Conservation (phyloP, 2,797 vertebrate species). For the Poecilia picta region DNA sequence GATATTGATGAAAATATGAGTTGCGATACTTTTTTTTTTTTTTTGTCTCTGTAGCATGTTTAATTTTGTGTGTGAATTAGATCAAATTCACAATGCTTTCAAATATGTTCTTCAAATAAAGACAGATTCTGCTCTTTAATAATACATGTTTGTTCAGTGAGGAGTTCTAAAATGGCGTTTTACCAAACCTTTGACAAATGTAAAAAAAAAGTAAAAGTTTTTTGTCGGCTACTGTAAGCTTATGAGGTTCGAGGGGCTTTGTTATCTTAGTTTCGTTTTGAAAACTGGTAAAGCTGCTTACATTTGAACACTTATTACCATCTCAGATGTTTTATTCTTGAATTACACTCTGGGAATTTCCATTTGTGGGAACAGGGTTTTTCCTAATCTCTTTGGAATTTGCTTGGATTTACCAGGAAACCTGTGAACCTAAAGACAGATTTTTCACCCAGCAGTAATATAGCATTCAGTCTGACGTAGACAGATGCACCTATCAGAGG, state of each 20-base stretch:
- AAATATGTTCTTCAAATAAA: neutral
- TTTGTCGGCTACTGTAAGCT: neutral
- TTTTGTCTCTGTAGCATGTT: too few relatives aligned
- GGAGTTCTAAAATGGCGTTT: neutral
- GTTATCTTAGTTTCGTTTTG: neutral
- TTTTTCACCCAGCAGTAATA: neutral
- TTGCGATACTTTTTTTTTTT: neutral
- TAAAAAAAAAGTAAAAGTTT: neutral
- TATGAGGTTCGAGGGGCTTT: neutral
- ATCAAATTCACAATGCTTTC: neutral
- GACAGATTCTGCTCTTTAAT: neutral
- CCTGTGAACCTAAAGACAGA: neutral
- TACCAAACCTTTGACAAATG: neutral
- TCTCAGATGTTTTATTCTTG: neutral
- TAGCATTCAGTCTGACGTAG: neutral
- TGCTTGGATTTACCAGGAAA: neutral
- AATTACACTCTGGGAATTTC: constrained; percentile 16
- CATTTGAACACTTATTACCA: neutral
- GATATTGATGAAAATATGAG: neutral
- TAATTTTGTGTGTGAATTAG: neutral
- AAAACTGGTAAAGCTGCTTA: neutral
- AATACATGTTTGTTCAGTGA: neutral
- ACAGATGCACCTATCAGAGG: neutral
- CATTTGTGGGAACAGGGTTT: neutral
- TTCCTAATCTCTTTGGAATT: constrained; percentile 9